These are phyloP conservation scores for Mythimna impura DNA, from an alignment of 2,888 invertebrate genomes.

Conservation along the genomic window DNA sequence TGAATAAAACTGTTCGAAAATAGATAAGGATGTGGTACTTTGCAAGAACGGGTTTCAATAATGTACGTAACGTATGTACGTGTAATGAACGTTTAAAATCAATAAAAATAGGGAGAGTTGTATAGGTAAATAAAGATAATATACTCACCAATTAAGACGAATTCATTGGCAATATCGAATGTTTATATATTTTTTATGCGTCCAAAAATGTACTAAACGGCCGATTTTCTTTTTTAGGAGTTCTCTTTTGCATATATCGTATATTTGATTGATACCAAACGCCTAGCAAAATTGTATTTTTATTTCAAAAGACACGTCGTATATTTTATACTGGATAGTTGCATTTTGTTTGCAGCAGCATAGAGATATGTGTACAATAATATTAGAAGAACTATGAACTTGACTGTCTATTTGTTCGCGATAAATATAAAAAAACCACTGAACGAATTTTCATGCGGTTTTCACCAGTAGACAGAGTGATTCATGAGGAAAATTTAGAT, in stretches of 20 bases:
- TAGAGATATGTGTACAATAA: too few relatives aligned
- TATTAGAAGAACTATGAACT: too few relatives aligned
- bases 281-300: neutral
- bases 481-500: too few relatives aligned
- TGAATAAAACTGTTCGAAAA: constrained; percentile 27
- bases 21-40: constrained; percentile 35
- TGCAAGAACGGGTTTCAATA: constrained; percentile 24
- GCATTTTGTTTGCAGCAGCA: neutral
- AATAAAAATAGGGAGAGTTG: neutral
- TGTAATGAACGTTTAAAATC: too few relatives aligned
- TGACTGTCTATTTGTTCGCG: too few relatives aligned
- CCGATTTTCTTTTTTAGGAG: too few relatives aligned
- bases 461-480: too few relatives aligned
- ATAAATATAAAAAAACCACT: too few relatives aligned
- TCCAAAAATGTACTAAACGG: neutral
- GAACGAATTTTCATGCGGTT: too few relatives aligned
- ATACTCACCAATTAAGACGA: constrained; percentile 29
- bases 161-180: neutral
- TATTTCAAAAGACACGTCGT: neutral
- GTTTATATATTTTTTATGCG: neutral
- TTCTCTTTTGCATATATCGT: neutral
- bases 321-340: neutral
- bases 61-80: too few relatives aligned
- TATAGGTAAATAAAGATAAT: neutral
- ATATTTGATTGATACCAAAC: neutral